Conservation (phyloP, 64 coral and sea anemone genomes). For the Catalaphyllia jardinei region DNA sequence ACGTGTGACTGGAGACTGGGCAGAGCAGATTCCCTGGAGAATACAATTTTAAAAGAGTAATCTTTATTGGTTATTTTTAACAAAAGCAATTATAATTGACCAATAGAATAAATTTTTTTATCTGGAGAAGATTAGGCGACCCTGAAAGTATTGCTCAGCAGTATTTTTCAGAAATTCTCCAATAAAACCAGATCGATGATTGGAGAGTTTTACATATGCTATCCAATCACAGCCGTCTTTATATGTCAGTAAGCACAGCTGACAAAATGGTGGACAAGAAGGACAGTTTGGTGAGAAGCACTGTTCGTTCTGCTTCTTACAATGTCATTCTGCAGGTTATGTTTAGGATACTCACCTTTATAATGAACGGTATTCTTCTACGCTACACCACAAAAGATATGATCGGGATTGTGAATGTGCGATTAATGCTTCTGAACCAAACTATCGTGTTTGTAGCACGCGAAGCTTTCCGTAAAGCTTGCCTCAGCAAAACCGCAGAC, state of each 20-base stretch:
- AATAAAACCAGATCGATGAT: conserved; percentile 26
- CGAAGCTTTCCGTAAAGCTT: conserved; percentile 97
- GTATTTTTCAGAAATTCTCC: background rate
- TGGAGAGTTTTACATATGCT: conserved; percentile 12
- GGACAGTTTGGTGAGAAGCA: conserved; percentile 55
- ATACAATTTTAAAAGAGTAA: conserved; percentile 1
- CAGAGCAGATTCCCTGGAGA: background rate
- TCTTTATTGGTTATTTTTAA: conserved; percentile 67
- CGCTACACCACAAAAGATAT: conserved; percentile 93
- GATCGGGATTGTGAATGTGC: conserved; percentile 95
- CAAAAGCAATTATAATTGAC: background rate
- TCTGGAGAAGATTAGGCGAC: background rate
- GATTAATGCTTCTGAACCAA: conserved; percentile 88
- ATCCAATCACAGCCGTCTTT: conserved; percentile 53
- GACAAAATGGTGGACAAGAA: conserved; percentile 83
- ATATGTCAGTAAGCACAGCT: background rate
- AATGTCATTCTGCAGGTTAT: conserved; percentile 95
- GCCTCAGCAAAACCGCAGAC: conserved; percentile 74
- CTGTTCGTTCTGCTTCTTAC: conserved; percentile 94
- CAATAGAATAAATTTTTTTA: conserved; percentile 56
- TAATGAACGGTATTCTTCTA: conserved; percentile 95
- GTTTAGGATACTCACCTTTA: conserved; percentile 97
- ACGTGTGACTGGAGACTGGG: conserved; percentile 39
- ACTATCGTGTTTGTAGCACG: conserved; percentile 88
- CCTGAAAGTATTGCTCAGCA: background rate